Evolutionary conservation across 2,888 invertebrate species (phyloP), one percentile per base, ranked within the genome.

Genomic region (Branchellion lobata): DNA sequence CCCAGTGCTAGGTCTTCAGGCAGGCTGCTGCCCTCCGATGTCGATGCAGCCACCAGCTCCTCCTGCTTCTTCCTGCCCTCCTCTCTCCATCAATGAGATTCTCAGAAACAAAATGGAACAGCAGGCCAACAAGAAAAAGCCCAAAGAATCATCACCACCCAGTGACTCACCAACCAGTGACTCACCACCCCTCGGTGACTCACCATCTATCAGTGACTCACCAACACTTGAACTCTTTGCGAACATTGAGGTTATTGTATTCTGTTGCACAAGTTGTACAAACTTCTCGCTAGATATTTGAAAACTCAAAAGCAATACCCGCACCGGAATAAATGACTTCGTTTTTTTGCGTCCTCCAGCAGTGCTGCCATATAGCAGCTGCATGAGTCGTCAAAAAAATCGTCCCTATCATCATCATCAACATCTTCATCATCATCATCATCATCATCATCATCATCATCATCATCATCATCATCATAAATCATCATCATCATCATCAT

Each of bases 51-150:
- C 33, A 18, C 57, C 18, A 27, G 2, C 8, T 8, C 61, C 47
- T 29, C 27, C 24, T 2, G 31, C 53, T 34, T 53, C 72, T 21
- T 34, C 27, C 65, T 47, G 51, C 40, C 33, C 74, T 2, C 27
- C 27, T 11, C 80, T 80, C 80, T 78, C 81, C 31, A 81, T 81
- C 65, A 61, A 79, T 14, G 81, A 80, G 31, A 81, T 81, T n/a
- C 79, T 81, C 27, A 80, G 79, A 34, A 53, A 68, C 51, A 81
- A 81, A 53, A 69, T 81, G 80, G 72, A 47, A 29, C 75, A 80
- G 72, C 81, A 81, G 34, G 69, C 61, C 14, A 69, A 81, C 29
- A 79, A 81, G 73, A 80, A 79, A 51, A 65, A 51, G 14, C 78
- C 80, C 14, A 80, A 78, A 80, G 80, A 69, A 80, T 79, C 53